Conservation (phyloP, 2,888 invertebrate genomes). For the Ochropleura plecta region DNA sequence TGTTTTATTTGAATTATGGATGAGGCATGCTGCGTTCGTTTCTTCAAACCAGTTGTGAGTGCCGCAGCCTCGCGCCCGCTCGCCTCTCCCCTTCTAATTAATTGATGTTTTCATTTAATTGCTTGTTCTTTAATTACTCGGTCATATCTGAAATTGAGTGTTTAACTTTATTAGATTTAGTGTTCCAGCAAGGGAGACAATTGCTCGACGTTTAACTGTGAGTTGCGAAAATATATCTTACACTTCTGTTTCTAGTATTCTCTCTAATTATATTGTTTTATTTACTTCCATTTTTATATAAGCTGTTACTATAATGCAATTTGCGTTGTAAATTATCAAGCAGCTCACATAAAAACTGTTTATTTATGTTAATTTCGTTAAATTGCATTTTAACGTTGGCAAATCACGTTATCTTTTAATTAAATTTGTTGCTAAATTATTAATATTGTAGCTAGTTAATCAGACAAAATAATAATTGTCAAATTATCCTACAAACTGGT, state of each 20-base stretch:
- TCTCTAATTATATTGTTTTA: slow-evolving; percentile 28
- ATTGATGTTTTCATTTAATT: slow-evolving; percentile 90
- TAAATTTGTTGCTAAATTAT: slow-evolving; percentile 34
- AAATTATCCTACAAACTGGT: slow-evolving; percentile 2
- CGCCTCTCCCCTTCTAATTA: slow-evolving; percentile 89
- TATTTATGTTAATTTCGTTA: slow-evolving; percentile 31
- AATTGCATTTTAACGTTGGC: slow-evolving; percentile 22
- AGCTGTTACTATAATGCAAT: slow-evolving; percentile 39
- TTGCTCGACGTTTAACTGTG: slow-evolving; percentile 49
- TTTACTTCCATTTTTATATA: slow-evolving; percentile 31
- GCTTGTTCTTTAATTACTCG: slow-evolving; percentile 86
- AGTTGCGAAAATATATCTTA: slow-evolving; percentile 54
- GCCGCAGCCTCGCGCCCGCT: slow-evolving; percentile 87
- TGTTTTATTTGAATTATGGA: slow-evolving; percentile 91
- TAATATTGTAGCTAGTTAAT: slow-evolving; percentile 28
- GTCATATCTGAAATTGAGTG: slow-evolving; percentile 85
- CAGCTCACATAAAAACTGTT: slow-evolving; percentile 33
- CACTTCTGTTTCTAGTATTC: slow-evolving; percentile 27
- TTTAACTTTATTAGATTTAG: slow-evolving; percentile 81
- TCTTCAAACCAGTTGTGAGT: slow-evolving; percentile 88
- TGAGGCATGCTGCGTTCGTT: slow-evolving; percentile 84
- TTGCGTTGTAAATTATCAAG: slow-evolving; percentile 29
- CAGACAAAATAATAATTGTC: slow-evolving; percentile 11
- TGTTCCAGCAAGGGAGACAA: slow-evolving; percentile 67
- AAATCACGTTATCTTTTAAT: slow-evolving; percentile 40